These are phyloP conservation scores for Neoascia interrupta DNA, from an alignment of 2,888 invertebrate species.

Conservation along the genomic window DNA sequence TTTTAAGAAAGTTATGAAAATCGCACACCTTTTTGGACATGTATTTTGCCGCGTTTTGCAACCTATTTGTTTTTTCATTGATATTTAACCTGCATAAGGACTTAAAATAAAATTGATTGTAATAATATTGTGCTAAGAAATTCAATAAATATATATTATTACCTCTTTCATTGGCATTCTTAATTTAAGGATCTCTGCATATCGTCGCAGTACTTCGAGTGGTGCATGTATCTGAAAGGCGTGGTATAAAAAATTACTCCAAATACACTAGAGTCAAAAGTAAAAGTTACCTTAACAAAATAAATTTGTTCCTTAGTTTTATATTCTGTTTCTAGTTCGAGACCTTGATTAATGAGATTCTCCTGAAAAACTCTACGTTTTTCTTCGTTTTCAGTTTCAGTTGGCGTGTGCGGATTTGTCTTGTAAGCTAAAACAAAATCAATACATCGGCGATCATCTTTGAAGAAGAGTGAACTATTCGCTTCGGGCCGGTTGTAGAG, in stretches of 20 bases:
- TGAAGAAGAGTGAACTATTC: constrained; percentile 83
- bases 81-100: constrained; percentile 73
- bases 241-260: too few species aligned
- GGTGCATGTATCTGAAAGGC: constrained; percentile 95
- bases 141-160: constrained; percentile 71
- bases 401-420: constrained; percentile 81
- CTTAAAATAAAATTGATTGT: constrained; percentile 73
- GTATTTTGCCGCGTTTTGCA: constrained; percentile 84
- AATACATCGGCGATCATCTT: constrained; percentile 86
- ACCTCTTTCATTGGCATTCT: constrained; percentile 96
- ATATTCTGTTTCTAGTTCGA: constrained; percentile 86
- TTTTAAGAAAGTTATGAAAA: background rate
- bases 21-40: constrained; percentile 83
- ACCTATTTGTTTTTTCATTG: constrained; percentile 83
- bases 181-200: constrained; percentile 94
- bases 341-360: constrained; percentile 87
- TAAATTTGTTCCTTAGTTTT: constrained; percentile 85
- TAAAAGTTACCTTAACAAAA: constrained; percentile 86
- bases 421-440: constrained; percentile 91
- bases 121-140: too few species aligned
- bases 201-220: constrained; percentile 88
- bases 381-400: constrained; percentile 77
- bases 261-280: background rate
- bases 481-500: constrained; percentile 71
- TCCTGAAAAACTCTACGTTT: constrained; percentile 85